Conservation (phyloP, 2,797 vertebrate species). For the Schizopygopsis malacanthus region DNA sequence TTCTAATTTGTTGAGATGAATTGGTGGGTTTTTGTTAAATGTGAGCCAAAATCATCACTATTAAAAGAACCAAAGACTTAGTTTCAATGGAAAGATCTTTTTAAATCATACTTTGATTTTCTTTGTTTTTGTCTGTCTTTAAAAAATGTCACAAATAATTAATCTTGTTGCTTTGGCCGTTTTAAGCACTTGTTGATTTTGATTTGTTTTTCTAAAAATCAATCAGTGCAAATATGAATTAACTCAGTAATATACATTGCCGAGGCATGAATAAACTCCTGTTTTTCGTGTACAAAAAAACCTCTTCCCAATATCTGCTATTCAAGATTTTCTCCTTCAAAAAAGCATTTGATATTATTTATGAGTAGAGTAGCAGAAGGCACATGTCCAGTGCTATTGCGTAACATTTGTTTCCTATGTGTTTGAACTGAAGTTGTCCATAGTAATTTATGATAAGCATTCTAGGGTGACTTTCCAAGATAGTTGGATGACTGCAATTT, state of each 20-base stretch:
- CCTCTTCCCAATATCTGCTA: neutral
- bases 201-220: neutral
- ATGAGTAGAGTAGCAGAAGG: conserved; percentile 19
- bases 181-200: conserved; percentile 14
- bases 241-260: conserved; percentile 4
- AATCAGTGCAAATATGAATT: neutral
- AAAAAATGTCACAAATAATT: neutral
- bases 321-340: conserved; percentile 9
- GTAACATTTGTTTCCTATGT: conserved; percentile 42
- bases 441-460: conserved; percentile 47
- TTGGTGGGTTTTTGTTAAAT: too few relatives aligned
- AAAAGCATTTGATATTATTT: conserved; percentile 30
- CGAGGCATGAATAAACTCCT: conserved; percentile 38
- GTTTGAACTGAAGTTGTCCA: conserved; percentile 46
- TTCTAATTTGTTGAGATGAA: too few relatives aligned
- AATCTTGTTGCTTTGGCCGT: neutral
- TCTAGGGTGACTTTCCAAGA: conserved; percentile 31
- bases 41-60: too few relatives aligned
- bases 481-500: conserved; percentile 50
- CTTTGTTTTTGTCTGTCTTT: conserved; percentile 24
- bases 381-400: neutral
- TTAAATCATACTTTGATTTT: neutral
- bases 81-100: neutral
- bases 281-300: conserved; percentile 8
- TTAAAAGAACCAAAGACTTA: too few relatives aligned